Conservation (phyloP, 2,797 vertebrate genomes). For the Macroramphosus scolopax region DNA sequence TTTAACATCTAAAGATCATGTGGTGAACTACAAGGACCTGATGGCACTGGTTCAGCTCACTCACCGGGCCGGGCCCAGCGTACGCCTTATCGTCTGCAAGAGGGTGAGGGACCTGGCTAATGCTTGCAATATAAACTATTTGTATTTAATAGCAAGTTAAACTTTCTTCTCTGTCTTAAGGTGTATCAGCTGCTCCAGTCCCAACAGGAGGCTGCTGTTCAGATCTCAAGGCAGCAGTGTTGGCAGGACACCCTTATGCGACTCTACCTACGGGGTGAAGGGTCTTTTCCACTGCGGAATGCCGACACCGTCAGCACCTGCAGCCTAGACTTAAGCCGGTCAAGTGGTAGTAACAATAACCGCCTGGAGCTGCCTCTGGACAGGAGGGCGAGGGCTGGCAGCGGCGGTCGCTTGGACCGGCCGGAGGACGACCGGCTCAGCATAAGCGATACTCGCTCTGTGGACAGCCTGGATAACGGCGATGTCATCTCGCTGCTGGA, state of each 20-base stretch:
- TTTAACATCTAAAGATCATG: conserved; percentile 77
- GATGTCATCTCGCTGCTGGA: conserved; percentile 78
- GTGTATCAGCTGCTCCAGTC: conserved; percentile 89
- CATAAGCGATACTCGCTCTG: conserved; percentile 79
- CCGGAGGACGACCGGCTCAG: conserved; percentile 71
- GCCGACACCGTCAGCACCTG: conserved; percentile 68
- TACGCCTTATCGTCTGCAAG: conserved; percentile 90
- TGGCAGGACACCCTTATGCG: conserved; percentile 95
- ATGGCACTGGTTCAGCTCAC: conserved; percentile 90
- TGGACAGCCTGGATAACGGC: conserved; percentile 83
- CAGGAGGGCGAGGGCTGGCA: conserved; percentile 34
- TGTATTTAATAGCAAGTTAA: too few relatives aligned
- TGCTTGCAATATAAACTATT: too few relatives aligned
- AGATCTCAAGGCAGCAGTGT: conserved; percentile 89
- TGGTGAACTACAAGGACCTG: conserved; percentile 93
- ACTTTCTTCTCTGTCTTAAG: conserved; percentile 62
- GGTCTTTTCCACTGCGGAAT: conserved; percentile 55
- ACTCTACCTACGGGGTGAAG: conserved; percentile 81
- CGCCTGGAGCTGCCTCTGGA: conserved; percentile 71
- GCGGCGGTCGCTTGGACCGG: conserved; percentile 48
- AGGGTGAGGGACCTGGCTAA: conserved; percentile 82
- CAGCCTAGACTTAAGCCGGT: conserved; percentile 71
- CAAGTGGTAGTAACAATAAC: conserved; percentile 22
- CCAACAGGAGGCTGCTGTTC: conserved; percentile 85
- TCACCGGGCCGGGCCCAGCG: conserved; percentile 81